Base-by-base conservation (phyloP, 2,113 vertebrate species). In the Tamias sibiricus region DNA sequence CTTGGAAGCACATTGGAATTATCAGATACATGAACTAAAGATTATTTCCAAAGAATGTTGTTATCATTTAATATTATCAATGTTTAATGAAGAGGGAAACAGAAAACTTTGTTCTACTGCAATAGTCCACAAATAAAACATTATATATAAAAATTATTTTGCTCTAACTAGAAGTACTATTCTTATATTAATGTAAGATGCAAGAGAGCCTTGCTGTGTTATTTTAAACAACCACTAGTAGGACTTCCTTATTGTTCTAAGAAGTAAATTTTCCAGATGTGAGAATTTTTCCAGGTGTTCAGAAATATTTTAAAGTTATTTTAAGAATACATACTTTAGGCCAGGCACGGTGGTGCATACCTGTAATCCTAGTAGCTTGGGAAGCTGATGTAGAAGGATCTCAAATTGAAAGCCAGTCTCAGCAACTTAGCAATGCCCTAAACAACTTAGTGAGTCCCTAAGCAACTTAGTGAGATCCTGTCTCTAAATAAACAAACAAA, bases 41-140 rank as follows among this genome's bases (percentile, higher is more conserved):
- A 92, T 6, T 93, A 68, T 84, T 95, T 87, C 42, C 68, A 92
- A 85, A 35, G 26, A 87, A 93, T 57, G 90, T 32, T n/a, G 17
- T 32, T 35, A 81, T 89, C 86, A 93, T 90, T 88, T 87, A 37
- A 97, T 95, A 90, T 84, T 59, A 92, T 42, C 4, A 68, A 11
- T 69, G 14, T 75, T 94, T 85, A 86, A 66, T 92, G 69, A 76
- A 85, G 32, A 89, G n/a, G 10, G 22, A 92, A 79, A 57, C 13
- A 62, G 26, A 52, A 75, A 95, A 88, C 94, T 96, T 71, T 79
- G 10, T 82, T 89, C n/a, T 74, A 40, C 4, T 77, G 6, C 2
- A 90, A 85, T 59, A 69, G 54, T 72, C 22, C 4, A 77, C n/a
- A 72, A 95, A 92, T 89, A 28, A 95, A 87, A 11, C 85, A 64